Conservation (phyloP, 2,888 invertebrate genomes). For the Aelia acuminata region DNA sequence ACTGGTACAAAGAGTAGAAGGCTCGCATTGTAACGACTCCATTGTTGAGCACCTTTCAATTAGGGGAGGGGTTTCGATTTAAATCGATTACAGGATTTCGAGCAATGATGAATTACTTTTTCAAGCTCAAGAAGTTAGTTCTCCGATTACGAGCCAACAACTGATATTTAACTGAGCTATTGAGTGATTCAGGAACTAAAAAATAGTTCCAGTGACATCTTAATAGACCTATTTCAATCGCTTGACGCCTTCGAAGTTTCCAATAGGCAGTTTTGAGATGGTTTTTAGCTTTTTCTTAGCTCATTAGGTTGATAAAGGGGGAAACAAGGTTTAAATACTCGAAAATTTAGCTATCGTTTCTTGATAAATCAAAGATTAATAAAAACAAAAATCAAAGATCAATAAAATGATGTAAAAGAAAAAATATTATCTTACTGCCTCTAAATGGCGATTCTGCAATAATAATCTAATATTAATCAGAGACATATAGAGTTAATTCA, state of each 20-base stretch:
- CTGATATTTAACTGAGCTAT: background rate
- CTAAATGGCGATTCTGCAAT: too few relatives aligned
- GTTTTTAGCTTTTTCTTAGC: too few relatives aligned
- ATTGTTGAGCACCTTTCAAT: background rate
- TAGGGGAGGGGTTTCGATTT: background rate
- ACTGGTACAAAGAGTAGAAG: background rate
- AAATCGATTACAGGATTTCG: background rate
- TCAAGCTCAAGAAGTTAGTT: background rate
- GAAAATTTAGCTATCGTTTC: too few relatives aligned
- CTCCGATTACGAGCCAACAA: background rate
- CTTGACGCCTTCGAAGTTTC: background rate
- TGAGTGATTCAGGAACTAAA: background rate
- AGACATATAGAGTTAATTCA: too few relatives aligned
- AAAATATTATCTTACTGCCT: too few relatives aligned
- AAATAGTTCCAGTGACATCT: background rate
- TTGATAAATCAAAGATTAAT: too few relatives aligned
- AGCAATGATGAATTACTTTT: slow-evolving; percentile 6
- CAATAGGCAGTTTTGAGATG: too few relatives aligned
- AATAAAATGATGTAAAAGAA: too few relatives aligned
- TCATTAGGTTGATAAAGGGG: too few relatives aligned
- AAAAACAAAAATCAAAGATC: too few relatives aligned
- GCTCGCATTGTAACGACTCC: background rate
- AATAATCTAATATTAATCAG: too few relatives aligned
- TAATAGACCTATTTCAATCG: background rate
- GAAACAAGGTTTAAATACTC: too few relatives aligned